Percentiles rank a stretch among this genome's conserved stretches.
Evolutionary conservation across 2,113 vertebrate species (phyloP).

Genomic region (Megalops atlanticus): DNA sequence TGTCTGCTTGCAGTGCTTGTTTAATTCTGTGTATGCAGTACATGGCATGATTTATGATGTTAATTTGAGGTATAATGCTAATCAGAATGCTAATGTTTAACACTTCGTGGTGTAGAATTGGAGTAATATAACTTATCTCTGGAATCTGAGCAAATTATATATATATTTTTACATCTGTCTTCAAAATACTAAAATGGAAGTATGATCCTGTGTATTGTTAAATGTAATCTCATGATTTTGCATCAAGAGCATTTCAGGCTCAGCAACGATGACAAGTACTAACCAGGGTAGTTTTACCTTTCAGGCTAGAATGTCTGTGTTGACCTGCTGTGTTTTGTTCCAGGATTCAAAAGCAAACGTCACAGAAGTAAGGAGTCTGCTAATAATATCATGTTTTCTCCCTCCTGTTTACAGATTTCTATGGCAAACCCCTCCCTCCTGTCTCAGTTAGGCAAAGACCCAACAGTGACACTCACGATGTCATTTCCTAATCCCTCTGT

Average conservation of each 20-base stretch:
- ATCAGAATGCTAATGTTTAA: background rate
- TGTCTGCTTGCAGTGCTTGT: background rate
- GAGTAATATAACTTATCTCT: background rate
- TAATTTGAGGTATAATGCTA: background rate
- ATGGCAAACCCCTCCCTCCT: constrained; percentile 76
- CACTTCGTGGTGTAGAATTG: background rate
- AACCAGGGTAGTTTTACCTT: background rate
- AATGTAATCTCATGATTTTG: background rate
- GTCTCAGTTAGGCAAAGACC: constrained; percentile 68
- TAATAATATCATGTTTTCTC: constrained; percentile 35
- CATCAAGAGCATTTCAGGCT: background rate
- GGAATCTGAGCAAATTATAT: too few relatives aligned
- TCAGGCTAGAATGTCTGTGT: background rate
- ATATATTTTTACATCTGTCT: too few relatives aligned
- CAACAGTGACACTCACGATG: constrained; percentile 69
- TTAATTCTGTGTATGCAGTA: background rate
- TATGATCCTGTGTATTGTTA: too few relatives aligned
- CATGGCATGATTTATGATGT: background rate
- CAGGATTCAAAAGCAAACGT: background rate
- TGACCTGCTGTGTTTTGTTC: background rate
- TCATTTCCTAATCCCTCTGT: constrained; percentile 62
- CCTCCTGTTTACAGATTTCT: constrained; percentile 71
- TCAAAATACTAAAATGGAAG: too few relatives aligned
- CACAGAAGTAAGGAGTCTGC: background rate
- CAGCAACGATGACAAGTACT: background rate